Conservation (phyloP, 2,113 vertebrate genomes). For the Malurus elegans region DNA sequence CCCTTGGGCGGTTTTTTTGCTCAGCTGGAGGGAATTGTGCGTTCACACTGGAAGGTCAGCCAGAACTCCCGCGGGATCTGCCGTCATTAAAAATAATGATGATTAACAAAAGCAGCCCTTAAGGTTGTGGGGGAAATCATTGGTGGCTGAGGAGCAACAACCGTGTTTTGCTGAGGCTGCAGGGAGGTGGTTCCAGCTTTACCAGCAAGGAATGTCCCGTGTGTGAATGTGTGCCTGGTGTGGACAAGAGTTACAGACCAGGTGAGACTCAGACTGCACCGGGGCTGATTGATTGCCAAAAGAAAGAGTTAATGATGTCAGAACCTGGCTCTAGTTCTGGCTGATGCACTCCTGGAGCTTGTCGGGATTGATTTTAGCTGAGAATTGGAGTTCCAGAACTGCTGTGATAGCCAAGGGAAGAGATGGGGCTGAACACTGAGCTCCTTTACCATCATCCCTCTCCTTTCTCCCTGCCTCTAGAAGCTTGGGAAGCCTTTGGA, state of each 20-base stretch:
- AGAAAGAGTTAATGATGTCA: background rate
- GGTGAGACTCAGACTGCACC: background rate
- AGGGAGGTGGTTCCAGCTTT: background rate
- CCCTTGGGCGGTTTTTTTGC: background rate
- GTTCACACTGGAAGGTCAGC: background rate
- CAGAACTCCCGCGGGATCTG: background rate
- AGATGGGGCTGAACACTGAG: background rate
- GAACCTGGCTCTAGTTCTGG: accelerated
- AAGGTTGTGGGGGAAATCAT: background rate
- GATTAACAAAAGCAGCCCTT: background rate
- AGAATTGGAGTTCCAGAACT: background rate
- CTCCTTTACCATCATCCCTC: background rate
- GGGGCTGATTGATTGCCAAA: background rate
- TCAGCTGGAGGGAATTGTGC: background rate
- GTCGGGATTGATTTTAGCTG: background rate
- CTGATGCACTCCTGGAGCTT: background rate
- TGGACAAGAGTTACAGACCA: background rate
- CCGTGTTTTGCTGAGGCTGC: background rate
- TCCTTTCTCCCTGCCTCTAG: background rate
- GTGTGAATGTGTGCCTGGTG: background rate
- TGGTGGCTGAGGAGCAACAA: background rate
- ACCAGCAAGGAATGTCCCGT: accelerated
- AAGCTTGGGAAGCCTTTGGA: background rate
- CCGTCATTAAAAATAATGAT: background rate
- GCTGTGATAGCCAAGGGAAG: background rate